Evolutionary conservation across 1,140 invertebrate species (phyloP), one percentile per base, ranked within the genome.

Genomic region (Drosophila lini): DNA sequence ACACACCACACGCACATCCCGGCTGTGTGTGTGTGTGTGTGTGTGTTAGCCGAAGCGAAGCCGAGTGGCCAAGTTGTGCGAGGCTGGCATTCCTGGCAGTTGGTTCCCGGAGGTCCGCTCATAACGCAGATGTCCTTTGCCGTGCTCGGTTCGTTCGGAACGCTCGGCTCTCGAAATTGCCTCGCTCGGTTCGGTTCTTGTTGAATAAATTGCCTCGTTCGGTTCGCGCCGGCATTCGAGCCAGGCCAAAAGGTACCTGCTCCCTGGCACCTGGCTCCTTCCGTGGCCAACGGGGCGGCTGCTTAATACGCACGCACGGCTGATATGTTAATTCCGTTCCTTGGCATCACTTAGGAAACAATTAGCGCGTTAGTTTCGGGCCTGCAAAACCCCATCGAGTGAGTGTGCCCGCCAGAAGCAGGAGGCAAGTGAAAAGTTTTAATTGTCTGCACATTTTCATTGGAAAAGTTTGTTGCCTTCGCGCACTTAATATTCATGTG

Each of bases 101-200:
- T 50, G 60, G 61, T 40, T 53, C 28, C 41, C 78, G 57, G 63
- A 57, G 52, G 40, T 55, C 15, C 74, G 77, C 84, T 77, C 83
- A 88, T 89, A 89, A 89, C 84, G 84, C 62, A 89, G 83, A 64
- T 89, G 84, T 88, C 83, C 83, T 89, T 88, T 88, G 84, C 64
- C 84, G 84, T 89, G 84, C 74, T 58, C 77, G 84, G 59, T 67
- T 80, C 84, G 74, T 38, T 41, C 53, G 44, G 40, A 55, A n/a
- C 45, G 22, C 38, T 67, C 45, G 65, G 65, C 47, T 53, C 44
- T 82, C 36, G 64, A 50, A 55, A 48, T 22, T 25, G 34, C 32
- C 34, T 45, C n/a, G 36, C 31, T 42, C 44, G 42, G 57, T 53
- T 76, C 48, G 41, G 47, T 53, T 44, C 7, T 16, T 34, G 25